A percentile compares a stretch with the other conserved stretches of the same genome.
phyloP scores from a whole-genome alignment of 2,888 invertebrate genomes.

The Cosmorhoe ocellata region DNA sequence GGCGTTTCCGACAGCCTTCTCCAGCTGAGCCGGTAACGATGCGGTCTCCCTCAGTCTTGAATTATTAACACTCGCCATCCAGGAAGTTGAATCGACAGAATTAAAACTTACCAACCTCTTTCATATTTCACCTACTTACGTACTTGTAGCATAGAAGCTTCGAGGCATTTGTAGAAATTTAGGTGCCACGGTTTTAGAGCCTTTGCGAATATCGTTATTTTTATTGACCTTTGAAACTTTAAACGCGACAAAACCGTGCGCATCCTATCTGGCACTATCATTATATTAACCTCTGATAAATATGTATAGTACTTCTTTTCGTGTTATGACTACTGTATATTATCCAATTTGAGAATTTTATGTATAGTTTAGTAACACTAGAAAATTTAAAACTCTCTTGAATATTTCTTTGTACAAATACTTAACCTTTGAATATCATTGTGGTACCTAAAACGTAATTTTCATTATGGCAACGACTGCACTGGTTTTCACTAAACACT shows the following conservation, averaged over 20 bases:
- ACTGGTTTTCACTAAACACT: too few species aligned
- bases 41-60: conserved; percentile 61
- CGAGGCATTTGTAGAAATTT: neutral
- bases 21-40: conserved; percentile 49
- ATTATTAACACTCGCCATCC: conserved; percentile 75
- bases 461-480: too few species aligned
- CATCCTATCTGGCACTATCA: too few species aligned
- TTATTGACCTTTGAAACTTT: neutral
- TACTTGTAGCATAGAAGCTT: neutral
- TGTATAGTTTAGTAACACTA: too few species aligned
- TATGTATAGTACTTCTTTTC: too few species aligned
- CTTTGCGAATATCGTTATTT: neutral
- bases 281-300: too few species aligned
- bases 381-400: too few species aligned
- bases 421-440: too few species aligned
- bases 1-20: conserved; percentile 23
- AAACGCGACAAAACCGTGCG: neutral
- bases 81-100: conserved; percentile 74
- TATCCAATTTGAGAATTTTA: too few species aligned
- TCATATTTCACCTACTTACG: conserved; percentile 67
- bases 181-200: neutral
- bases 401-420: too few species aligned
- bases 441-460: too few species aligned
- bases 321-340: too few species aligned
- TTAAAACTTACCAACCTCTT: conserved; percentile 73